Evolutionary conservation across 2,113 vertebrate genomes (phyloP).

Genomic region (Zosterops pallidus): DNA sequence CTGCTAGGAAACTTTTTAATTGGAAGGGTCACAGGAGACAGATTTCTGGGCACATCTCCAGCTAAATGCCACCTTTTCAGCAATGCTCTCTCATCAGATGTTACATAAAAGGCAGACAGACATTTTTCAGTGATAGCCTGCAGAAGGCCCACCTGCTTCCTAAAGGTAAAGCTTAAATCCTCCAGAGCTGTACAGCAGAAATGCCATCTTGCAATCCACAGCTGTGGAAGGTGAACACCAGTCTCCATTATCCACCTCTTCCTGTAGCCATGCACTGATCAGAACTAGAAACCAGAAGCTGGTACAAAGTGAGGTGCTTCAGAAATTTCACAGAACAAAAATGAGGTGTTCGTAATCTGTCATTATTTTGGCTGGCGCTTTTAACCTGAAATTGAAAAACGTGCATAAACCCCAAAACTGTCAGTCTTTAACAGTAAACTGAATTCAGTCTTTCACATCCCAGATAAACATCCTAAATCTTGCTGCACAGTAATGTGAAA

Average conservation of each 20-base stretch:
- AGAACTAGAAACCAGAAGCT: background rate
- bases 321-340: background rate
- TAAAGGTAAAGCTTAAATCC: background rate
- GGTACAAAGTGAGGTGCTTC: background rate
- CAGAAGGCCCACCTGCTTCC: background rate
- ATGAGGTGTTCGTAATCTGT: background rate
- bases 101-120: background rate
- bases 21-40: background rate
- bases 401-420: background rate
- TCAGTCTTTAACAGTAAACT: background rate
- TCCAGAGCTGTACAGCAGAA: background rate
- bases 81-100: background rate
- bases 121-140: background rate
- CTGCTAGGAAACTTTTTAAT: background rate
- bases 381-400: background rate
- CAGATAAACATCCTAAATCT: background rate
- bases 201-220: background rate
- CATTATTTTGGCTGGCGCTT: background rate
- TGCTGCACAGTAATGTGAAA: background rate
- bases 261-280: background rate
- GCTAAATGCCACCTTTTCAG: background rate
- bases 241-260: background rate
- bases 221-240: background rate
- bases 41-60: background rate
- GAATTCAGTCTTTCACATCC: background rate